These are phyloP conservation scores for Tenthredo amoena DNA, from an alignment of 2,888 invertebrate genomes.

Conservation along the genomic window DNA sequence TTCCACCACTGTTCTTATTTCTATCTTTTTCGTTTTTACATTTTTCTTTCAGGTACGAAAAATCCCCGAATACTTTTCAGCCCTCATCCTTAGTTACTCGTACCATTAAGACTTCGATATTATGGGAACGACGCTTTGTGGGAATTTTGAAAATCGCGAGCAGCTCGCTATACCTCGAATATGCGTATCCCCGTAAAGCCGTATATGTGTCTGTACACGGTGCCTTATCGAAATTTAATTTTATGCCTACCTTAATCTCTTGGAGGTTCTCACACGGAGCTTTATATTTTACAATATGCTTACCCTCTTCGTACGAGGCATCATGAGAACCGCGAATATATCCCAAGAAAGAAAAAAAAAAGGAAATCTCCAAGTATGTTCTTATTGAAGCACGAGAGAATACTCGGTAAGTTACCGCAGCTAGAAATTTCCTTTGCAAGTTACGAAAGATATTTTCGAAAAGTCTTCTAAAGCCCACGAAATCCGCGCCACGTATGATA, in stretches of 20 bases:
- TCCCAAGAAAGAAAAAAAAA: constrained; percentile 10
- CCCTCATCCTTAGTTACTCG: not conserved
- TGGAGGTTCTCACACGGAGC: constrained; percentile 16
- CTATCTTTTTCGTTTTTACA: not conserved
- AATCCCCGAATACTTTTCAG: constrained; percentile 11
- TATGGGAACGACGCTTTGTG: constrained; percentile 30
- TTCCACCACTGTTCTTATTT: not conserved
- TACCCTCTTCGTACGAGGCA: not conserved
- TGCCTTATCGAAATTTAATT: constrained; percentile 51
- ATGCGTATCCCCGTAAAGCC: constrained; percentile 13
- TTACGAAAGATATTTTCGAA: constrained; percentile 67
- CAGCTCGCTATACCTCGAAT: not conserved
- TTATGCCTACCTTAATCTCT: constrained; percentile 33
- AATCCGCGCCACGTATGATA: constrained; percentile 66
- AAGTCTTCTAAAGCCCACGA: constrained; percentile 66
- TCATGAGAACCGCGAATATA: constrained; percentile 40
- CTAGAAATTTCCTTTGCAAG: constrained; percentile 65
- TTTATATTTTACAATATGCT: not conserved
- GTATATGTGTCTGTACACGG: constrained; percentile 26
- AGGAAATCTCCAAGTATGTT: constrained; percentile 41
- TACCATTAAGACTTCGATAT: constrained; percentile 18
- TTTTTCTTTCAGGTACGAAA: not conserved
- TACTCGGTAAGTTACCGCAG: constrained; percentile 58
- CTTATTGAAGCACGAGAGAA: constrained; percentile 48
- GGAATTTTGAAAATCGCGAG: constrained; percentile 7